Evolutionary conservation across 2,113 vertebrate genomes (phyloP).

Genomic region (Nothoprocta perdicaria): DNA sequence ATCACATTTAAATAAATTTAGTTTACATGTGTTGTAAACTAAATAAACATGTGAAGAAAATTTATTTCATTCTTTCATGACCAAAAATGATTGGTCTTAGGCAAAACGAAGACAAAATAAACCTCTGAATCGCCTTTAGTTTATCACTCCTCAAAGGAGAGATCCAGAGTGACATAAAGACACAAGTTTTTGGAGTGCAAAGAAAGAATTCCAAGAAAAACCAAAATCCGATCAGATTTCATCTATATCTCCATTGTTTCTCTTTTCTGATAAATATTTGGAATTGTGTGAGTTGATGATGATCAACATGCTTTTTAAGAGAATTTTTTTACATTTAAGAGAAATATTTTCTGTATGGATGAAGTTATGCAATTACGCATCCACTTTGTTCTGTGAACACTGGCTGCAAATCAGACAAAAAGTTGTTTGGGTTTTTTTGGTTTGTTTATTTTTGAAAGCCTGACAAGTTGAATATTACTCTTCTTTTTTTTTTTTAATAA

Average conservation of each 20-base stretch:
- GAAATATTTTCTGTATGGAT: not conserved
- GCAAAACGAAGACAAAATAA: not conserved
- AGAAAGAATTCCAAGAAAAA: not conserved
- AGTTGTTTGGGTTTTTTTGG: not conserved
- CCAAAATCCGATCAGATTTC: not conserved
- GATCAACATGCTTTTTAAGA: not conserved
- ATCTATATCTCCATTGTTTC: not conserved
- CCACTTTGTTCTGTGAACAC: not conserved
- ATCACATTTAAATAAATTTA: too few species aligned
- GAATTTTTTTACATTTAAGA: not conserved
- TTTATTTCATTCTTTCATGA: not conserved
- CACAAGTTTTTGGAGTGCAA: not conserved
- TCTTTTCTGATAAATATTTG: not conserved
- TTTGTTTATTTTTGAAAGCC: not conserved
- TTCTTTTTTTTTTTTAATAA: not conserved
- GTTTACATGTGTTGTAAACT: too few species aligned
- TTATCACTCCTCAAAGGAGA: not conserved
- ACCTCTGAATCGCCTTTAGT: not conserved
- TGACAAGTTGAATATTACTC: not conserved
- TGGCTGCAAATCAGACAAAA: not conserved
- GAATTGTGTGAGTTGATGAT: not conserved
- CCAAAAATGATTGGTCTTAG: not conserved
- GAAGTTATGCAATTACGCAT: not conserved
- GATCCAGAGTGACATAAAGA: not conserved
- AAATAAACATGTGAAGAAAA: not conserved